Conservation (phyloP, 2,113 vertebrate genomes). For the Thermophis baileyi region DNA sequence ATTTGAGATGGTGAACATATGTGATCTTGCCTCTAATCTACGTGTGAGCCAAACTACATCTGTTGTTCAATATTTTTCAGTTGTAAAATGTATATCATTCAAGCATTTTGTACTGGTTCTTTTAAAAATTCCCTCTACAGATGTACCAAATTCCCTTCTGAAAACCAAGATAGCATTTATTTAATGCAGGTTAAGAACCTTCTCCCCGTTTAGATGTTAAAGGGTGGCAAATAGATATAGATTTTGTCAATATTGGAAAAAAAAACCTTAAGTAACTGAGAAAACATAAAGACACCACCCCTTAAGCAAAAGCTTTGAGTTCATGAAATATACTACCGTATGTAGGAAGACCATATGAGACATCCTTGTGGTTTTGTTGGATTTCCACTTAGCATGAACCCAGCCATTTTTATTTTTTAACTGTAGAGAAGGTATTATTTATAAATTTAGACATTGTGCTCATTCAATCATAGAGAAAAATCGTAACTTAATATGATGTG, state of each 20-base stretch:
- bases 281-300: not conserved
- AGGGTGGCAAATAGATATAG: not conserved
- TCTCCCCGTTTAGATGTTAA: not conserved
- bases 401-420: not conserved
- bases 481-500: not conserved
- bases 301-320: not conserved
- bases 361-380: not conserved
- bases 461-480: not conserved
- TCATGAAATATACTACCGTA: not conserved
- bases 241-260: not conserved
- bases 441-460: not conserved
- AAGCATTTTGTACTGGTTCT: not conserved
- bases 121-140: not conserved
- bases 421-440: not conserved
- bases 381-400: not conserved
- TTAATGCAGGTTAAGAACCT: not conserved
- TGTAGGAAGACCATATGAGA: not conserved
- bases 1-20: conserved; percentile 26
- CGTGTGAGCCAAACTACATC: conserved; percentile 20
- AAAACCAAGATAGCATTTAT: not conserved
- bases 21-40: conserved; percentile 14
- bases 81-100: conserved; percentile 12
- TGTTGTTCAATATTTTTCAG: conserved; percentile 26
- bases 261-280: not conserved
- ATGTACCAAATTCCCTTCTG: not conserved